Percentiles rank a stretch among this genome's conserved stretches.
Conservation (phyloP, 2,113 vertebrate genomes). For the Sinocyclocheilus anshuiensis region DNA sequence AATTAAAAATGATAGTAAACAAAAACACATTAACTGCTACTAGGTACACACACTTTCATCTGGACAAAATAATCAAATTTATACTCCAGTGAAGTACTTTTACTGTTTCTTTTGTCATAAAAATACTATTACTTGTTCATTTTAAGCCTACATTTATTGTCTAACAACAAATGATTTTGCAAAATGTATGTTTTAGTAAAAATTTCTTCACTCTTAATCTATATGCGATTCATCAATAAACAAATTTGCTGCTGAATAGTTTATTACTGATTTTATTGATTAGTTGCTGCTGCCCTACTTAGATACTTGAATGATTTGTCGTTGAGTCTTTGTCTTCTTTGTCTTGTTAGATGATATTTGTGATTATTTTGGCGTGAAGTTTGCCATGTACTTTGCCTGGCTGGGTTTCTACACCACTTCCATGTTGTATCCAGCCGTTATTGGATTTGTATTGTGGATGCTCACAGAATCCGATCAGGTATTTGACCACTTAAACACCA, state of each 20-base stretch:
- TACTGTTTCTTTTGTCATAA: not conserved
- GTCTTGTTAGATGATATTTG: conserved; percentile 88
- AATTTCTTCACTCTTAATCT: not conserved
- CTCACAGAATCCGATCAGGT: conserved; percentile 95
- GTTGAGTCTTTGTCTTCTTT: not conserved
- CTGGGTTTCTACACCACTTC: conserved; percentile 97
- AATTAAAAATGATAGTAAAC: not conserved
- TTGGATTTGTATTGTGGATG: conserved; percentile 92
- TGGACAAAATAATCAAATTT: not conserved
- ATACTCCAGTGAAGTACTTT: not conserved
- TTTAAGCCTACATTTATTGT: not conserved
- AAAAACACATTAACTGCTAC: not conserved
- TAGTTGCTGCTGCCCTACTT: not conserved
- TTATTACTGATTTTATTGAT: not conserved
- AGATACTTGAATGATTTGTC: not conserved
- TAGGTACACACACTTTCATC: not conserved
- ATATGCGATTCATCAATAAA: not conserved
- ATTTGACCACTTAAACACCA: conserved; percentile 31
- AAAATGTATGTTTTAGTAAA: not conserved
- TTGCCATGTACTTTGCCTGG: conserved; percentile 98
- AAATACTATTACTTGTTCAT: not conserved
- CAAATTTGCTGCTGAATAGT: not conserved
- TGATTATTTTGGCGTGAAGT: conserved; percentile 97
- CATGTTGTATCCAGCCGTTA: conserved; percentile 93
- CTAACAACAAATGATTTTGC: not conserved